Evolutionary conservation across 2,797 vertebrate species (phyloP).

Genomic region (Onychomys torridus): DNA sequence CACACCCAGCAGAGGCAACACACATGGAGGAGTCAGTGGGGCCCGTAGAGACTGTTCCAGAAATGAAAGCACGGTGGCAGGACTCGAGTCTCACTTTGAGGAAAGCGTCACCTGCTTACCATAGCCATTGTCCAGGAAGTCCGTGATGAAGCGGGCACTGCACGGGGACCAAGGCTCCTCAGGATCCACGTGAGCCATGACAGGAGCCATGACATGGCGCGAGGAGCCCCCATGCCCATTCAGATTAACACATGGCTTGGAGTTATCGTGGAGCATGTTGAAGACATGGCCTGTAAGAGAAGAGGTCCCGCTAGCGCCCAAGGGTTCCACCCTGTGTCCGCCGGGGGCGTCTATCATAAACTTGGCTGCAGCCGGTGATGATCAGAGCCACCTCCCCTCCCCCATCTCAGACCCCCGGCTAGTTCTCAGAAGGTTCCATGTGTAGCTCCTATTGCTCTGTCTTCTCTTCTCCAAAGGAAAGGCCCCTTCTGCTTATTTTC

Average conservation of each 20-base stretch:
- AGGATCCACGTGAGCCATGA: conserved; percentile 86
- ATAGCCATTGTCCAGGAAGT: conserved; percentile 88
- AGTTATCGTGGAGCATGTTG: conserved; percentile 88
- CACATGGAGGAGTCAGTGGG: neutral
- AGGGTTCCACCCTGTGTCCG: neutral
- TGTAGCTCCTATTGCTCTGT: neutral
- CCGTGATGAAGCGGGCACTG: conserved; percentile 86
- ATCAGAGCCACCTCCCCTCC: neutral
- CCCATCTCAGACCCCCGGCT: too few relatives aligned
- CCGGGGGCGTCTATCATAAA: neutral
- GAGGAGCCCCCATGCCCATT: conserved; percentile 73
- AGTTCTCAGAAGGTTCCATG: neutral
- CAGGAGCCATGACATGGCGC: conserved; percentile 86
- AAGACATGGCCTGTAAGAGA: conserved; percentile 85
- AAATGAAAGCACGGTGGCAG: neutral
- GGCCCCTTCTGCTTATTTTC: neutral
- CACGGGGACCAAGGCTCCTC: conserved; percentile 89
- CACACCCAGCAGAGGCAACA: neutral
- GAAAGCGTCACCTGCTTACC: conserved; percentile 69
- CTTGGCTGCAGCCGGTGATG: neutral
- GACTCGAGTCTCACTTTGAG: neutral
- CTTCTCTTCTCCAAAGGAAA: neutral
- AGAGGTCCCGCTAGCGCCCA: neutral
- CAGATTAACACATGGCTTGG: conserved; percentile 81
- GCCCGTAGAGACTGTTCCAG: neutral